Conservation (phyloP, 1,140 invertebrate genomes). For the Agrilus planipennis region DNA sequence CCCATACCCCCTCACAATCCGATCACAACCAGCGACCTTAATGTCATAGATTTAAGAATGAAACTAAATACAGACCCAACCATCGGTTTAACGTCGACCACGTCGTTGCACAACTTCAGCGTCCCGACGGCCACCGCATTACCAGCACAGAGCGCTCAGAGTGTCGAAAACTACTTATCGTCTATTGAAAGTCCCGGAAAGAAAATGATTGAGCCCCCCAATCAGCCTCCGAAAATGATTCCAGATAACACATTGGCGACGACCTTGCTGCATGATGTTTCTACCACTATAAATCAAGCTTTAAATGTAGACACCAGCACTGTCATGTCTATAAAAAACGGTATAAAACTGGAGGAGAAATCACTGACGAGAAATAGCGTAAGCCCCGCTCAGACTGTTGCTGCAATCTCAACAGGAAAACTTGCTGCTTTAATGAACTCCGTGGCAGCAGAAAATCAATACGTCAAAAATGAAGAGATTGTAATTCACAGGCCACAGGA, state of each 20-base stretch:
- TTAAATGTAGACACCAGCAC: too few species aligned
- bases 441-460: too few species aligned
- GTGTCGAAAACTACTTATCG: conserved; percentile 47
- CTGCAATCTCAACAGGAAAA: too few species aligned
- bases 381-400: too few species aligned
- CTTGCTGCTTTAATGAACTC: too few species aligned
- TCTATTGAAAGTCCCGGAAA: conserved; percentile 34
- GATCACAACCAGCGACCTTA: conserved; percentile 16
- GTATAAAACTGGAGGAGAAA: too few species aligned
- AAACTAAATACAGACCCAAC: conserved; percentile 31
- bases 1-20: neutral
- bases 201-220: too few species aligned
- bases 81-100: conserved; percentile 32
- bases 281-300: too few species aligned
- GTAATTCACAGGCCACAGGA: conserved; percentile 11
- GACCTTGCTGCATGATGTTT: conserved; percentile 6
- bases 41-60: conserved; percentile 32
- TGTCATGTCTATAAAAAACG: too few species aligned
- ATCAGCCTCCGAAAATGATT: conserved; percentile 5
- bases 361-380: too few species aligned
- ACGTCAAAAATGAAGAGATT: neutral
- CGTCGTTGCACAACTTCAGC: conserved; percentile 35
- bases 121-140: conserved; percentile 31
- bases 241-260: conserved; percentile 6
- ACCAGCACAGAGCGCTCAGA: conserved; percentile 41